Evolutionary conservation across 2,888 invertebrate genomes (phyloP), one percentile per base, ranked within the genome.

Genomic region (Noctua fimbriata): DNA sequence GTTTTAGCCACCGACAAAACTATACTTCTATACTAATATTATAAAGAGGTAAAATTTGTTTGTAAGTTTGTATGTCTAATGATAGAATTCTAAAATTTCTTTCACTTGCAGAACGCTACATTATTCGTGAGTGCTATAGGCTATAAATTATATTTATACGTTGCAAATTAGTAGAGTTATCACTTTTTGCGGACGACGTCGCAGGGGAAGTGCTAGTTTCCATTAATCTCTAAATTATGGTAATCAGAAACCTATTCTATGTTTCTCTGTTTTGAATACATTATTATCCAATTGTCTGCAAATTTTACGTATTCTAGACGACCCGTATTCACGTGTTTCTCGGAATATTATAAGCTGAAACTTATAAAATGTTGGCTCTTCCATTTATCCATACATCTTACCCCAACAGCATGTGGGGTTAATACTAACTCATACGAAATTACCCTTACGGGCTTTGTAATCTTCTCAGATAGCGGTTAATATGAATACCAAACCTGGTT

Each of bases 341-440:
- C 0, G 1, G 0, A 21, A 28, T 16, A 3, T 12, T 7, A 4
- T n/a, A 24, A 12, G 36, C 2, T 21, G 32, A 28, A 32, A 10
- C 16, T 32, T 0, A 60, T 1, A 69, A 63, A 80, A 69, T 32
- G 2, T 41, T 69, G 88, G 4, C 91, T 21, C 83, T 91, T 93
- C 93, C 86, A 91, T 79, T 7, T 4, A 79, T n/a, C 9, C 47
- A 16, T 84, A 87, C 16, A 78, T 86, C 82, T 44, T 24, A 32
- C 41, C 28, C n/a, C 58, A 63, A 69, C 73, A 78, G 83, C 81
- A 70, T 90, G 89, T 92, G 91, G 89, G 91, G 87, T 87, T 89
- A 87, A 88, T 91, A 92, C 92, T 93, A 93, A 93, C 93, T 94
- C 92, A 92, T 91, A 92, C 92, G 75, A 93, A 94, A 93, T 94